Conservation (phyloP, 1,140 invertebrate species). For the Drosophila nigrodunni region DNA sequence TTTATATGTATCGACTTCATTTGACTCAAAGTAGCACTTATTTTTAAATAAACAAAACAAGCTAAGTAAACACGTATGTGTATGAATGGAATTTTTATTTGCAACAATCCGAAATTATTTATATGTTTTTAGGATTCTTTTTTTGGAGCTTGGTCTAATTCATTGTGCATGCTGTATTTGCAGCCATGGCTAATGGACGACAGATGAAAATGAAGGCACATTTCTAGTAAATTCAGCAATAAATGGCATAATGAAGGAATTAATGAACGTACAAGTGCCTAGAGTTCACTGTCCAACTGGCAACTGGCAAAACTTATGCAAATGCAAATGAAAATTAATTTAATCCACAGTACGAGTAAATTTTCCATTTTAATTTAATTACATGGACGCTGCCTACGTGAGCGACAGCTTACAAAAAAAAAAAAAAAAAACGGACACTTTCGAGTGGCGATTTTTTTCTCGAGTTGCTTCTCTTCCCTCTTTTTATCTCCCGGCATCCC, state of each 20-base stretch:
- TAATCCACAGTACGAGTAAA: constrained; percentile 82
- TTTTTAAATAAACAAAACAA: too few species aligned
- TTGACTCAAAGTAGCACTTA: too few species aligned
- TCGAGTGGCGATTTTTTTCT: constrained; percentile 58
- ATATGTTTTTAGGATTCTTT: not conserved
- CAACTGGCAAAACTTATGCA: constrained; percentile 71
- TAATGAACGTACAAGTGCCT: constrained; percentile 59
- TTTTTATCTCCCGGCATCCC: not conserved
- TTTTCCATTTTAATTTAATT: constrained; percentile 84
- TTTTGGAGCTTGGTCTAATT: not conserved
- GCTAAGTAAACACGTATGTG: not conserved
- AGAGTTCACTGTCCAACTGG: not conserved
- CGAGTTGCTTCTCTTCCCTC: constrained; percentile 3
- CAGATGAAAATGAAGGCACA: constrained; percentile 66
- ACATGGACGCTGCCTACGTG: constrained; percentile 83
- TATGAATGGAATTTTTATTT: constrained; percentile 22
- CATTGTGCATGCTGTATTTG: constrained; percentile 22
- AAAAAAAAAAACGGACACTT: constrained; percentile 54
- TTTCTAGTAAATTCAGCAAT: constrained; percentile 69
- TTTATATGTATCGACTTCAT: too few species aligned
- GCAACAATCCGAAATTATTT: constrained; percentile 28
- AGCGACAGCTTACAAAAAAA: constrained; percentile 77
- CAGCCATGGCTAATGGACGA: constrained; percentile 28
- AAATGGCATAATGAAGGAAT: constrained; percentile 79
- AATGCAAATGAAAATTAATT: constrained; percentile 84